phyloP scores from a whole-genome alignment of 2,113 vertebrate genomes.

The Bos indicus region DNA sequence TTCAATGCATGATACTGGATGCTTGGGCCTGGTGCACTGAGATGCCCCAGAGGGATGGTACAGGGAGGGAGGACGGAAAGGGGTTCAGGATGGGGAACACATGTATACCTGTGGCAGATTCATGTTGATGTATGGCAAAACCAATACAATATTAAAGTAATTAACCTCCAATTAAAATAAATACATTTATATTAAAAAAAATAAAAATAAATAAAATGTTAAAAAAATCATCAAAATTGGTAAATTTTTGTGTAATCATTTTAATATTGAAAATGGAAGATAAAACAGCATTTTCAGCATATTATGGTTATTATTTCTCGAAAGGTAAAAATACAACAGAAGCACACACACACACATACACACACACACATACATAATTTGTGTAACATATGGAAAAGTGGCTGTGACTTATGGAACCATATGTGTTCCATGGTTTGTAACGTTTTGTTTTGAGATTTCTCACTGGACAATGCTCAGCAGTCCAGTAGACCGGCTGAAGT shows the following conservation, averaged over 20 bases:
- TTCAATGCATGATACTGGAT: too few species aligned
- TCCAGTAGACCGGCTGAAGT: fast-evolving
- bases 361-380: neutral
- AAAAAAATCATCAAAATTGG: neutral
- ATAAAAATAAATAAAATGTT: too few species aligned
- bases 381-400: fast-evolving
- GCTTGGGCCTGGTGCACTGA: too few species aligned
- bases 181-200: too few species aligned
- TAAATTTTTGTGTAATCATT: neutral
- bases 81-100: too few species aligned
- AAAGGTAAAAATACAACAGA: neutral
- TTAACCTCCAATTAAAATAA: too few species aligned
- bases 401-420: neutral
- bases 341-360: neutral
- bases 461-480: neutral
- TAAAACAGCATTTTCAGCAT: neutral
- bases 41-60: too few species aligned
- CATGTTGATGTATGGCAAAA: too few species aligned
- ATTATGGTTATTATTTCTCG: neutral
- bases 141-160: too few species aligned
- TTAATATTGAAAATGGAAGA: neutral
- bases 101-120: too few species aligned
- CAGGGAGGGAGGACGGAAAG: too few species aligned
- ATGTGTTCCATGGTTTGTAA: neutral
- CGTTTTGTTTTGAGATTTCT: neutral